These are phyloP conservation scores for Boloria euphrosyne DNA, from an alignment of 2,888 invertebrate species.

Conservation along the genomic window DNA sequence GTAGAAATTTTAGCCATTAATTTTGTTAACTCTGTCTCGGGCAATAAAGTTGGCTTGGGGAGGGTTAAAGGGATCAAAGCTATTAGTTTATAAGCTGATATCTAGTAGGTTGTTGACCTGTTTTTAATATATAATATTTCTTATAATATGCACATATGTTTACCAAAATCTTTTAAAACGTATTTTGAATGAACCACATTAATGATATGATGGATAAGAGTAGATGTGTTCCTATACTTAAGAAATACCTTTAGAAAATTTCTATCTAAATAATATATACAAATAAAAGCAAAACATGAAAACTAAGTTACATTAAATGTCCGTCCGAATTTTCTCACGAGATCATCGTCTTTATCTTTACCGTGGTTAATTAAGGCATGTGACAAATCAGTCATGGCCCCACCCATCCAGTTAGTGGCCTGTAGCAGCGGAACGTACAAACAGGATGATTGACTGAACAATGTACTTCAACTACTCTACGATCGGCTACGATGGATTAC, in stretches of 20 bases:
- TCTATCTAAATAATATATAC: too few species aligned
- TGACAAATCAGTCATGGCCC: constrained; percentile 56
- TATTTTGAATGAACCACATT: background rate
- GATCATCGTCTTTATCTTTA: constrained; percentile 46
- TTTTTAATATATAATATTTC: constrained; percentile 47
- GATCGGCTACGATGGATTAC: constrained; percentile 23
- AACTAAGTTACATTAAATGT: background rate
- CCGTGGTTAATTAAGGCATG: constrained; percentile 50
- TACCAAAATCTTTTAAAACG: background rate
- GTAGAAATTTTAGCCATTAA: constrained; percentile 82
- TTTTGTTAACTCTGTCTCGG: constrained; percentile 79
- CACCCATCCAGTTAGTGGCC: constrained; percentile 59
- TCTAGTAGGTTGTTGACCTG: constrained; percentile 39
- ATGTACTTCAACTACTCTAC: constrained; percentile 46
- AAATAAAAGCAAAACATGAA: too few species aligned
- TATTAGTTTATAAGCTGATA: constrained; percentile 57
- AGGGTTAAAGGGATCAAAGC: constrained; percentile 59
- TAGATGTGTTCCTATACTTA: too few species aligned
- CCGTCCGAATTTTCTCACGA: constrained; percentile 50
- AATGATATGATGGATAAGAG: background rate
- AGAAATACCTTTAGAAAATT: too few species aligned
- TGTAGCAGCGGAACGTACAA: constrained; percentile 60
- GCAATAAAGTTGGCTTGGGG: constrained; percentile 71
- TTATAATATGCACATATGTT: background rate
- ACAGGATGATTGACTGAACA: constrained; percentile 70